Percentiles rank a stretch among this genome's conserved stretches.
Evolutionary conservation across 2,113 vertebrate genomes (phyloP).

Genomic region (Pangasianodon hypophthalmus): DNA sequence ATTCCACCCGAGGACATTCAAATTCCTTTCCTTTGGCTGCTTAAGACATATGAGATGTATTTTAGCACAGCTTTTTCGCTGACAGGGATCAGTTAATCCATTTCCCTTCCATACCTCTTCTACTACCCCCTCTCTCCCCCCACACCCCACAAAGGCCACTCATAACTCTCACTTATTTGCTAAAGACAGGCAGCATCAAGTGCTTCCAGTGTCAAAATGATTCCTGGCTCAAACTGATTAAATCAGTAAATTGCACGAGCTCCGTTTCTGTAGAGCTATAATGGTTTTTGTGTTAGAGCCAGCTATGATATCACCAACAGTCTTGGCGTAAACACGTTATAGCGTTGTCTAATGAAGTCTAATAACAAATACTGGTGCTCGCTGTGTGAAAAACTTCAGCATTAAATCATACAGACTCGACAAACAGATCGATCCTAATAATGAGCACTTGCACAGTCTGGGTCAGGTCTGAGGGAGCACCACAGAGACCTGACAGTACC

Average conservation of each 20-base stretch:
- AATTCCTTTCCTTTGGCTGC: constrained; percentile 52
- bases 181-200: constrained; percentile 48
- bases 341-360: background rate
- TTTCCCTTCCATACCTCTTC: constrained; percentile 42
- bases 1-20: constrained; percentile 54
- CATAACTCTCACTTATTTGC: constrained; percentile 50
- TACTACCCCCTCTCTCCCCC: background rate
- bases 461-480: background rate
- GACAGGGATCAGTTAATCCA: constrained; percentile 55
- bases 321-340: background rate
- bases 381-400: background rate
- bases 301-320: background rate
- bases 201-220: constrained; percentile 48
- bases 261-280: constrained; percentile 11
- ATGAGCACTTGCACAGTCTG: background rate
- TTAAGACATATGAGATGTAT: constrained; percentile 50
- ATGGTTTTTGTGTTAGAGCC: background rate
- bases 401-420: background rate
- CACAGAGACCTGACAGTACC: background rate
- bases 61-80: constrained; percentile 25
- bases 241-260: constrained; percentile 43
- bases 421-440: constrained; percentile 29
- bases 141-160: constrained; percentile 36
- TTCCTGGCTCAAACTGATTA: constrained; percentile 43
- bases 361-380: background rate